Evolutionary conservation across 2,113 vertebrate genomes (phyloP).

Genomic region (Halcyon senegalensis): DNA sequence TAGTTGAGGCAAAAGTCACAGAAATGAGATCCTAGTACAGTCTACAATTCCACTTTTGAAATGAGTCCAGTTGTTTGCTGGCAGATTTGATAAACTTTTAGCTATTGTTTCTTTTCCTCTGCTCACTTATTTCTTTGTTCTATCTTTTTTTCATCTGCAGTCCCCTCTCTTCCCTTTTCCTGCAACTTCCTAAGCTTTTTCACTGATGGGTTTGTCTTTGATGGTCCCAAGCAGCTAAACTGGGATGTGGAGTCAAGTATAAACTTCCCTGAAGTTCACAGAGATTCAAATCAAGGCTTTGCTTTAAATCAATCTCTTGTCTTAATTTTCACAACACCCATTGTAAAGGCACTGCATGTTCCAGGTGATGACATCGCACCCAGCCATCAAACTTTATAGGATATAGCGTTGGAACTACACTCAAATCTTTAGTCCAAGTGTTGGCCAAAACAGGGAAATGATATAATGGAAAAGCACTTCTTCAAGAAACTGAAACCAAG

Average conservation of each 20-base stretch:
- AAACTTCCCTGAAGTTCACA: neutral
- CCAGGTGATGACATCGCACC: neutral
- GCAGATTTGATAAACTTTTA: neutral
- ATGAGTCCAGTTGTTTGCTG: neutral
- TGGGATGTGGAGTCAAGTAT: neutral
- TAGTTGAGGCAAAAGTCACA: neutral
- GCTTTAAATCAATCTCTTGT: neutral
- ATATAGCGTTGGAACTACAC: neutral
- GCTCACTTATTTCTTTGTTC: neutral
- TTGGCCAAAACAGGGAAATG: neutral
- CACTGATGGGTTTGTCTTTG: neutral
- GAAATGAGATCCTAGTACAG: neutral
- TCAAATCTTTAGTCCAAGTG: neutral
- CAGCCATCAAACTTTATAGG: neutral
- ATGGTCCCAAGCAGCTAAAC: neutral
- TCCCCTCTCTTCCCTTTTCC: neutral
- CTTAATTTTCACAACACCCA: neutral
- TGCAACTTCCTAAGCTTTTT: neutral
- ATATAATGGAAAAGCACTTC: neutral
- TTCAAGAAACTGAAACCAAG: conserved; percentile 19
- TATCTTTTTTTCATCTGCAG: neutral
- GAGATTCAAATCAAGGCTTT: neutral
- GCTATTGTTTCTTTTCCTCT: neutral
- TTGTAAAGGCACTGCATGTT: neutral
- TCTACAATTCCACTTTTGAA: neutral